phyloP scores from a whole-genome alignment of 2,113 vertebrate species.

The Corythaixoides concolor region DNA sequence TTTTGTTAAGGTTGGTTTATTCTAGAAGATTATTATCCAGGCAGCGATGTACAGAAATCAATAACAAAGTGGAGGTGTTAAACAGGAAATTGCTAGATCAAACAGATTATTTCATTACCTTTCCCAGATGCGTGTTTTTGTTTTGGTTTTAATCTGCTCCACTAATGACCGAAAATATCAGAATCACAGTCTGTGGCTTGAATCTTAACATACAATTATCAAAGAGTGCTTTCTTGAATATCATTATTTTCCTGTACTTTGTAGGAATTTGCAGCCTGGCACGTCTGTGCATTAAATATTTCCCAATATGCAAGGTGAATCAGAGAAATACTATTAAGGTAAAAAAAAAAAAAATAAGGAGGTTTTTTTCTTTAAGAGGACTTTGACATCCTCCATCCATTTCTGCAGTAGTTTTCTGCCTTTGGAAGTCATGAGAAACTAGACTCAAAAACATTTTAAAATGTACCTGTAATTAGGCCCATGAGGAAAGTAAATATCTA shows the following conservation, averaged over 20 bases:
- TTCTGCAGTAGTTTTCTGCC: not conserved
- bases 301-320: not conserved
- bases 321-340: not conserved
- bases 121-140: slow-evolving; percentile 23
- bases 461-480: not conserved
- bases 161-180: slow-evolving; percentile 34
- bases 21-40: not conserved
- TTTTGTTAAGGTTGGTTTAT: not conserved
- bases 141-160: slow-evolving; percentile 44
- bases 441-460: not conserved
- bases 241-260: not conserved
- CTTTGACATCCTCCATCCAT: not conserved
- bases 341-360: not conserved
- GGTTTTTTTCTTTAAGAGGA: not conserved
- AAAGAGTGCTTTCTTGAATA: slow-evolving; percentile 3
- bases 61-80: slow-evolving; percentile 19
- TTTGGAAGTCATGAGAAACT: not conserved
- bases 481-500: not conserved
- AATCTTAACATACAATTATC: slow-evolving; percentile 28
- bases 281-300: not conserved
- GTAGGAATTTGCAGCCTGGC: not conserved
- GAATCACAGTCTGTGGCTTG: not conserved
- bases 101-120: slow-evolving; percentile 40
- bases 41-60: slow-evolving; percentile 5
- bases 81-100: slow-evolving; percentile 32